These are phyloP conservation scores for Sparus aurata DNA, from an alignment of 2,797 vertebrate species.

Conservation along the genomic window DNA sequence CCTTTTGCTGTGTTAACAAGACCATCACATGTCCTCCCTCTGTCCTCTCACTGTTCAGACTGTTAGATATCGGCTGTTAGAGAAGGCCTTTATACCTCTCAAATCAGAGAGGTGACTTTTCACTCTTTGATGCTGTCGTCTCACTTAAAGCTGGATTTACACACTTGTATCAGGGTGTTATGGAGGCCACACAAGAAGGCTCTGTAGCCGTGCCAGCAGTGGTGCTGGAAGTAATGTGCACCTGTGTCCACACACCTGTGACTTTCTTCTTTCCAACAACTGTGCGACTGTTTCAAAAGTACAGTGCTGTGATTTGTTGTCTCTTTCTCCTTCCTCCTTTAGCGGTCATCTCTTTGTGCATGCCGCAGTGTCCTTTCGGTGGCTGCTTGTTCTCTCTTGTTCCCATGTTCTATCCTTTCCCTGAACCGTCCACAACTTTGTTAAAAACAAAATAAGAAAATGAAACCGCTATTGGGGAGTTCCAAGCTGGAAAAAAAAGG, in stretches of 20 bases:
- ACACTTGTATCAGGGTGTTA: neutral
- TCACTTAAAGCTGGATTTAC: slow-evolving; percentile 13
- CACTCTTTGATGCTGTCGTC: slow-evolving; percentile 8
- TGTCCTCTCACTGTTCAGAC: slow-evolving; percentile 16
- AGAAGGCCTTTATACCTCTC: slow-evolving; percentile 12
- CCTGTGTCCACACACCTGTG: neutral
- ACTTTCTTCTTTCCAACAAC: too few species aligned
- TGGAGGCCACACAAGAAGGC: neutral
- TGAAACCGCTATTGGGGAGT: too few species aligned
- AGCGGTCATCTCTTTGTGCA: too few species aligned
- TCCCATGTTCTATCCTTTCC: too few species aligned
- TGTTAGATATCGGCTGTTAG: slow-evolving; percentile 28
- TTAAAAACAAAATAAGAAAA: too few species aligned
- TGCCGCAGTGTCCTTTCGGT: too few species aligned
- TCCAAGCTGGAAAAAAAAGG: too few species aligned
- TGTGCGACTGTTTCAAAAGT: too few species aligned
- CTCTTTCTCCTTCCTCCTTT: too few species aligned
- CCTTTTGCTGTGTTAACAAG: slow-evolving; percentile 55
- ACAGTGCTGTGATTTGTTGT: too few species aligned
- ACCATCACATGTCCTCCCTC: slow-evolving; percentile 4
- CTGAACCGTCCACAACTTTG: too few species aligned
- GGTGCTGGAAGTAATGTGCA: neutral
- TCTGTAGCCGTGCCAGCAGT: neutral
- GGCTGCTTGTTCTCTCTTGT: too few species aligned
- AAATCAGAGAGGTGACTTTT: slow-evolving; percentile 25